Evolutionary conservation across 2,797 vertebrate species (phyloP).

Genomic region (Chiroxiphia lanceolata): DNA sequence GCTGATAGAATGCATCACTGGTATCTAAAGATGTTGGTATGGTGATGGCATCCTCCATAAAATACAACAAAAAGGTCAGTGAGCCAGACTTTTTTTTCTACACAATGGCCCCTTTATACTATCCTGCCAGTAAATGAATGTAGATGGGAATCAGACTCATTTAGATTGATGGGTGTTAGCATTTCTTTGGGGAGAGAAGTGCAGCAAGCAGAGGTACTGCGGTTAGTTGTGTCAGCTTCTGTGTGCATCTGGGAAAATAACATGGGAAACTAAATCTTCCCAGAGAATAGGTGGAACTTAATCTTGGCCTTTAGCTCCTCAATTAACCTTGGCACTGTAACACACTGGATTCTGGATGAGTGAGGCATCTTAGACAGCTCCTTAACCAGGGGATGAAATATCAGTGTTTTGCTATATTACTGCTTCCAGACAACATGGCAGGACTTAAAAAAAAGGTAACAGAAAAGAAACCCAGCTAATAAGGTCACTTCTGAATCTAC

Average conservation of each 20-base stretch:
- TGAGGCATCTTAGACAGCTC: background rate
- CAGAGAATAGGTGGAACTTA: constrained; percentile 29
- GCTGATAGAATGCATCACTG: background rate
- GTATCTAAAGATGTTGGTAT: background rate
- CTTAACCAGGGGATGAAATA: background rate
- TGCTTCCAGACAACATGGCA: background rate
- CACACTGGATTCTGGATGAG: background rate
- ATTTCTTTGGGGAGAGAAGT: background rate
- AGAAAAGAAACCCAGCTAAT: background rate
- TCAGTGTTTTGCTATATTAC: background rate
- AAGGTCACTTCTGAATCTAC: background rate
- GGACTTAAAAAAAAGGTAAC: background rate
- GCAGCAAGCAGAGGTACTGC: background rate
- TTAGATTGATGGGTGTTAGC: background rate
- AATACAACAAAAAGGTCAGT: background rate
- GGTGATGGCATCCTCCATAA: background rate
- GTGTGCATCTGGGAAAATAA: background rate
- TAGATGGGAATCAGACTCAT: background rate
- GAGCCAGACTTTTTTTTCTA: background rate
- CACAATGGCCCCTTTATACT: background rate
- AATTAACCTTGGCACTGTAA: constrained; percentile 10
- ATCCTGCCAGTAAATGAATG: background rate
- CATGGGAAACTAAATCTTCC: constrained; percentile 45
- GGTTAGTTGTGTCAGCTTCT: constrained; percentile 19
- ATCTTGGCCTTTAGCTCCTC: constrained; percentile 18